Evolutionary conservation across 2,797 vertebrate species (phyloP).

Genomic region (Setipinna tenuifilis): DNA sequence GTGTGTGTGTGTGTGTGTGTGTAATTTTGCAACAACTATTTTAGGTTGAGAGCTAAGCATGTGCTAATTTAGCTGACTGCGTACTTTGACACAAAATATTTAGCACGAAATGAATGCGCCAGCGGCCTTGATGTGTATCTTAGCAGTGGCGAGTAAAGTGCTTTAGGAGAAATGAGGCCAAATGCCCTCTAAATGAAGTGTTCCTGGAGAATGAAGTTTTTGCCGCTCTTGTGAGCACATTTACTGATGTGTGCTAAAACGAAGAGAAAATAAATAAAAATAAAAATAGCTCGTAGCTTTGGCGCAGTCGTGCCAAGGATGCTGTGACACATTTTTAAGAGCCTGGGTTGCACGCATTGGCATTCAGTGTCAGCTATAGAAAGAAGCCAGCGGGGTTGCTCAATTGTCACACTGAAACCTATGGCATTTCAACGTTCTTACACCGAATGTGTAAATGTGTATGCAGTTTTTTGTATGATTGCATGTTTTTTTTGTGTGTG

Average conservation of each 20-base stretch:
- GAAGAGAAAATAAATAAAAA: conserved; percentile 19
- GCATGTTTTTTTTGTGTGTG: not conserved
- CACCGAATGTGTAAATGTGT: not conserved
- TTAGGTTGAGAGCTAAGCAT: not conserved
- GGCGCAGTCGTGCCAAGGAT: conserved; percentile 8
- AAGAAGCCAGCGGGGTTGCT: not conserved
- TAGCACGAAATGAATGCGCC: not conserved
- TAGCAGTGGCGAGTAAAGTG: conserved; percentile 22
- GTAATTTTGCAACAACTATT: not conserved
- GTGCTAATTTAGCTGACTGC: conserved; percentile 20
- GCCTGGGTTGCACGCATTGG: not conserved
- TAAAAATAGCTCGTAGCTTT: conserved; percentile 10
- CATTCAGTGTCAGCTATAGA: not conserved
- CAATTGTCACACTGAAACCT: not conserved
- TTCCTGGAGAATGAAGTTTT: conserved; percentile 14
- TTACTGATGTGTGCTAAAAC: conserved; percentile 24
- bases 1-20: not conserved
- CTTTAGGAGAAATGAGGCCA: conserved; percentile 20
- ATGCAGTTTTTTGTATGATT: not conserved
- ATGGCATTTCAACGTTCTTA: not conserved
- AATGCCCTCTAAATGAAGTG: conserved; percentile 21
- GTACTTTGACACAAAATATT: conserved; percentile 19
- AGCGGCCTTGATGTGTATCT: conserved; percentile 18
- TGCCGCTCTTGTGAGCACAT: conserved; percentile 23
- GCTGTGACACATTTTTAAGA: conserved; percentile 22